These are phyloP conservation scores for Drosophila busckii DNA, from an alignment of 1,140 invertebrate genomes.

Conservation along the genomic window DNA sequence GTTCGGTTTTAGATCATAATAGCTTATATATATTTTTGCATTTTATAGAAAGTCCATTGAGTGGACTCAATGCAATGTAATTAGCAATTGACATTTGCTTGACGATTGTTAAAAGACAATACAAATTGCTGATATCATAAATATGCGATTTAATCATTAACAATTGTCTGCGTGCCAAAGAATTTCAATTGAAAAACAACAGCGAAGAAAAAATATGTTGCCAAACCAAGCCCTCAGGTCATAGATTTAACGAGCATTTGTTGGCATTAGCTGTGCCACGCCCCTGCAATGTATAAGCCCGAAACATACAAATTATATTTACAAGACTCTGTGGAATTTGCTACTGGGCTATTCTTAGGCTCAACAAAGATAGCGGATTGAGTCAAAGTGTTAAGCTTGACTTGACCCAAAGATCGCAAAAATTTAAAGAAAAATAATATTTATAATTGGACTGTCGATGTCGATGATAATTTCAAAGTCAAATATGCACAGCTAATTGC, in stretches of 20 bases:
- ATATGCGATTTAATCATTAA: constrained; percentile 58
- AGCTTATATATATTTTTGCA: constrained; percentile 55
- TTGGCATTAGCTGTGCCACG: background rate
- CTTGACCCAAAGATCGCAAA: too few relatives aligned
- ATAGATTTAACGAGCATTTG: constrained; percentile 49
- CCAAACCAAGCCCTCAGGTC: constrained; percentile 66
- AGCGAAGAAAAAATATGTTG: too few relatives aligned
- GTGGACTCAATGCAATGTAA: constrained; percentile 52
- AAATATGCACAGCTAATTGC: too few relatives aligned
- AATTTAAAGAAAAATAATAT: too few relatives aligned
- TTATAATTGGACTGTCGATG: too few relatives aligned
- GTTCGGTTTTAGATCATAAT: constrained; percentile 49
- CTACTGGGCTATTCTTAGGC: constrained; percentile 3
- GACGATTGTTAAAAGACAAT: constrained; percentile 10
- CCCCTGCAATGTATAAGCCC: background rate
- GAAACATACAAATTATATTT: background rate
- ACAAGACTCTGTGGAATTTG: constrained; percentile 3
- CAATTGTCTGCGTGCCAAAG: constrained; percentile 49
- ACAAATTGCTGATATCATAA: constrained; percentile 33
- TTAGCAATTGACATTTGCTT: constrained; percentile 63
- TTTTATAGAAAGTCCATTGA: constrained; percentile 62
- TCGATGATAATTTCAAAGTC: too few relatives aligned
- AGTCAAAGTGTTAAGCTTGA: too few relatives aligned
- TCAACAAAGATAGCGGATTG: too few relatives aligned
- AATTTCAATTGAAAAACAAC: constrained; percentile 57